A percentile compares a stretch with the other conserved stretches of the same genome.
These are phyloP conservation scores for Ooceraea biroi DNA, from an alignment of 1,140 invertebrate genomes.

Conservation along the genomic window DNA sequence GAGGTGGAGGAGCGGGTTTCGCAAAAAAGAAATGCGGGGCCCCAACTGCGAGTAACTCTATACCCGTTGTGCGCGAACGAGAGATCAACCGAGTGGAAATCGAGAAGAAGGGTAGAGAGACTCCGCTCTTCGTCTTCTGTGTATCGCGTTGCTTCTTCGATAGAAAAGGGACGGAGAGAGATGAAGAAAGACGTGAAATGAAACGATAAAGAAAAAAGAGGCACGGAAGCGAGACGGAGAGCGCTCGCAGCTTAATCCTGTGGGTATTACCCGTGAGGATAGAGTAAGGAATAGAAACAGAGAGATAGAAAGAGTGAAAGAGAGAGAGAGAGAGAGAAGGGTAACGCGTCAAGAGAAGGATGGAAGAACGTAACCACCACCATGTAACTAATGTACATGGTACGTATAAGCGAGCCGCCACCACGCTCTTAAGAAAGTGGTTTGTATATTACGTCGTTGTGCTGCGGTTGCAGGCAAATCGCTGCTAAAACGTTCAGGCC, in stretches of 20 bases:
- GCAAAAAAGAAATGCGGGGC: constrained; percentile 69
- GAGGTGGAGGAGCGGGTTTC: constrained; percentile 63
- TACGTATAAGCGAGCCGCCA: constrained; percentile 70
- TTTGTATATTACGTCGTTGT: constrained; percentile 83
- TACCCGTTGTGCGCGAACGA: constrained; percentile 79
- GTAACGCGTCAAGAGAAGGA: constrained; percentile 40
- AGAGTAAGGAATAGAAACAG: constrained; percentile 31
- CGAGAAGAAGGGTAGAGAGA: constrained; percentile 66
- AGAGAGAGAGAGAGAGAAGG: constrained; percentile 23
- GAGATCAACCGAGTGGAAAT: constrained; percentile 79
- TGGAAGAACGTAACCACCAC: constrained; percentile 63
- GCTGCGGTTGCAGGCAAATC: constrained; percentile 84
- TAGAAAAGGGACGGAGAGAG: constrained; percentile 18
- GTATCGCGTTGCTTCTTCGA: constrained; percentile 72
- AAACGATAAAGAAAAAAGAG: background rate
- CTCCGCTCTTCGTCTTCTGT: constrained; percentile 63
- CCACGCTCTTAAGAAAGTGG: constrained; percentile 81
- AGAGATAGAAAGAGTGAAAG: background rate
- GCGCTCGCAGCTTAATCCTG: constrained; percentile 54
- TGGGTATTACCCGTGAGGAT: constrained; percentile 37
- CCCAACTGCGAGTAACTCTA: constrained; percentile 80
- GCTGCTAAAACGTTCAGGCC: constrained; percentile 82
- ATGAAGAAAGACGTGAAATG: background rate
- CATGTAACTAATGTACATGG: constrained; percentile 70
- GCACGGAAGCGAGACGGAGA: constrained; percentile 2